Base-by-base conservation (phyloP, 2,888 invertebrate genomes). In the Tridacna gigas region DNA sequence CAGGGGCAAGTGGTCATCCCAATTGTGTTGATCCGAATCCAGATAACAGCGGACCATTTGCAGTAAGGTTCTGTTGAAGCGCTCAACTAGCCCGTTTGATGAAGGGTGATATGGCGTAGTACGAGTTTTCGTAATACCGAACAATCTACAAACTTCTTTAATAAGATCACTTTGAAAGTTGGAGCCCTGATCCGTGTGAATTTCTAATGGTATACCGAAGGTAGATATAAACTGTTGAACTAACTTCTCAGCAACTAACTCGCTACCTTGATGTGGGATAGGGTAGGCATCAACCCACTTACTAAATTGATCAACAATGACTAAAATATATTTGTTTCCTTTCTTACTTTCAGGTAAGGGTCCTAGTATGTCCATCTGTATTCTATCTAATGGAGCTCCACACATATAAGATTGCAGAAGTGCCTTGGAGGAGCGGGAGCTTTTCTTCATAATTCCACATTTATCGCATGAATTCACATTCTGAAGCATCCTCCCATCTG, bases 381-480 rank as follows among this genome's bases (percentile, higher is more conserved):
- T 56, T 26, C 77, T 67, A 51, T 83, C 82, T 78, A 82, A 78
- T 37, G 74, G 81, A 20, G 73, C 81, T 0, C 84, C 84, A 20
- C 76, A 76, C 0, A 48, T 13, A 18, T 66, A 76, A 12, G 73
- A 66, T 37, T 75, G 65, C 48, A 84, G 45, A 13, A 82, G 84
- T 47, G 84, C 82, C 37, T 76, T 79, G 25, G 83, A 82, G n/a
- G 51, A n/a, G n/a, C n/a, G n/a, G n/a, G n/a, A n/a, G n/a, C n/a
- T n/a, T n/a, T n/a, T n/a, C n/a, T n/a, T n/a, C 65, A 20, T 26
- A n/a, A 18, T 37, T 60, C 79, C 83, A 79, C 0, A 25, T 37
- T 12, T n/a, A 66, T 61, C 77, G 74, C 61, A 45, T 67, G n/a
- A n/a, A 45, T 47, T 51, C 12, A 77, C 18, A 51, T n/a, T n/a